phyloP scores from a whole-genome alignment of 1,140 invertebrate genomes.

The Macrosteles quadrilineatus region DNA sequence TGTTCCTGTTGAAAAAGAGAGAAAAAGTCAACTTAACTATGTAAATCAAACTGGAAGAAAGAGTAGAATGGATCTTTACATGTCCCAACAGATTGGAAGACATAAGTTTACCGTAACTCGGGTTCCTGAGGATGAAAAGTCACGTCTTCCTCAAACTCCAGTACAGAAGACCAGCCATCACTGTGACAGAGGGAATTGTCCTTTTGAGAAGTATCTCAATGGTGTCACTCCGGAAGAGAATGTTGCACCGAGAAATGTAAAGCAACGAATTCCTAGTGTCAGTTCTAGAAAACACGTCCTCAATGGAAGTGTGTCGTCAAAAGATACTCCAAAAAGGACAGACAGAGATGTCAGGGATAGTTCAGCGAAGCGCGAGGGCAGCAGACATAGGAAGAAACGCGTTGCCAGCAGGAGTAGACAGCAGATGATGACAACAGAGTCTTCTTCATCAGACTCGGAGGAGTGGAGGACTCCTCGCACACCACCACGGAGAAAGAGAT shows the following conservation, averaged over 20 bases:
- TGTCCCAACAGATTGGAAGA: neutral
- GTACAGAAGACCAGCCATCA: neutral
- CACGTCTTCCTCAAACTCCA: neutral
- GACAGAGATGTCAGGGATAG: too few species aligned
- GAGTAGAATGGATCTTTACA: slow-evolving; percentile 11
- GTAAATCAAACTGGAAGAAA: neutral
- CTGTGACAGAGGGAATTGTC: slow-evolving; percentile 7
- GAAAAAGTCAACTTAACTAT: neutral
- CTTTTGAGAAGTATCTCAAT: neutral
- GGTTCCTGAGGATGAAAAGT: neutral
- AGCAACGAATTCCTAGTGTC: neutral
- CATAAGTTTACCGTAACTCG: slow-evolving; percentile 2
- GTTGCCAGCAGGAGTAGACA: neutral
- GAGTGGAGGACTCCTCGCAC: neutral
- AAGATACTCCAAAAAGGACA: neutral
- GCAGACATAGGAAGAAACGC: neutral
- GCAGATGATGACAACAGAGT: slow-evolving; percentile 6
- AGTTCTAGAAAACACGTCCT: neutral
- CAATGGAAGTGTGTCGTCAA: neutral
- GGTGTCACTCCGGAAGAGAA: neutral
- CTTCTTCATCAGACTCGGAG: neutral
- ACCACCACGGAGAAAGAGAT: neutral
- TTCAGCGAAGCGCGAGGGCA: neutral
- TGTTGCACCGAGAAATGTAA: neutral
- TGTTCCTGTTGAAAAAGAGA: neutral